Percentiles rank a stretch among this genome's conserved stretches.
Evolutionary conservation across 2,888 invertebrate genomes (phyloP).

Genomic region (Epiblema foenella): DNA sequence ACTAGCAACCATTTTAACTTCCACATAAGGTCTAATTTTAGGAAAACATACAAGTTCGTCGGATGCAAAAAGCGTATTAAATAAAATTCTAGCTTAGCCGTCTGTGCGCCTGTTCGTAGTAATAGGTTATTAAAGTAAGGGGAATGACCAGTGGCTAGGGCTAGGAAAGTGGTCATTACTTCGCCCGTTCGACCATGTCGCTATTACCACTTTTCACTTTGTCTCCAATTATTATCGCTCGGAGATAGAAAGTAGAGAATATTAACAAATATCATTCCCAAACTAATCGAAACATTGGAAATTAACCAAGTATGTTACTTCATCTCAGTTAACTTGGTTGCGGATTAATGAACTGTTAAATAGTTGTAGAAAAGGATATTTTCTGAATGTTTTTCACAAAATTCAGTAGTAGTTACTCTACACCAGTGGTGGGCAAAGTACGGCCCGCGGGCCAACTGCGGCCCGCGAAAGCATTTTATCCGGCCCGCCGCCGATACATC

Average conservation of each 20-base stretch:
- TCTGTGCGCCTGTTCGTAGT: not conserved
- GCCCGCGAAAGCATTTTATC: too few species aligned
- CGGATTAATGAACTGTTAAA: not conserved
- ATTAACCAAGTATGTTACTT: not conserved
- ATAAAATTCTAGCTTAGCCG: constrained; percentile 5
- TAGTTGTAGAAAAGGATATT: not conserved
- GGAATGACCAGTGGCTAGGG: constrained; percentile 66
- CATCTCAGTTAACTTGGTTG: not conserved
- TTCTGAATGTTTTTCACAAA: not conserved
- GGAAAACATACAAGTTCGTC: not conserved
- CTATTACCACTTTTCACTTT: constrained; percentile 65
- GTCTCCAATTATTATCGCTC: constrained; percentile 62
- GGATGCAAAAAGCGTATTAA: not conserved
- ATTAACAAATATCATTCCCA: not conserved
- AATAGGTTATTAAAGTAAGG: constrained; percentile 42
- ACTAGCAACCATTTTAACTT: not conserved
- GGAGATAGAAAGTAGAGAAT: constrained; percentile 41
- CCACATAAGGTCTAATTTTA: not conserved
- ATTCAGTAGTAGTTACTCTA: too few species aligned
- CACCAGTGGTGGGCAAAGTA: too few species aligned
- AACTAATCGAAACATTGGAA: not conserved
- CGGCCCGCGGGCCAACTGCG: too few species aligned
- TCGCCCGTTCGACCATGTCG: constrained; percentile 59
- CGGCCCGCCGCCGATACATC: too few species aligned
- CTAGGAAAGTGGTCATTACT: constrained; percentile 62